Evolutionary conservation across 1,140 invertebrate genomes (phyloP).

Genomic region (Euglossa dilemma): DNA sequence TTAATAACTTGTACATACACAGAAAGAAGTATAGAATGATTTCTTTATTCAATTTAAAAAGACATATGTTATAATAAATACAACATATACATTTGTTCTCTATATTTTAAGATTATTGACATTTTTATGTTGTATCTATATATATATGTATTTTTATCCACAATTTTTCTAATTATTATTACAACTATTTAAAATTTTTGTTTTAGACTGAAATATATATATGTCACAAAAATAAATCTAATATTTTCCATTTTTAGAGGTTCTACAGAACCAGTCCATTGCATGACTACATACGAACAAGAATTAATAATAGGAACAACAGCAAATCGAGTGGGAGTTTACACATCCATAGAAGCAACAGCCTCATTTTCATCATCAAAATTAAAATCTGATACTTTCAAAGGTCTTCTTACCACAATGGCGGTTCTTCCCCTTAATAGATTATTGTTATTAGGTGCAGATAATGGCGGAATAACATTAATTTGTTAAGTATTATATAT

Average conservation of each 20-base stretch:
- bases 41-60: too few relatives aligned
- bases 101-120: too few relatives aligned
- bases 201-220: background rate
- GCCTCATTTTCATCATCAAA: slow-evolving; percentile 92
- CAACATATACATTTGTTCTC: too few relatives aligned
- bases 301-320: slow-evolving; percentile 92
- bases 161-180: too few relatives aligned
- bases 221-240: slow-evolving; percentile 1
- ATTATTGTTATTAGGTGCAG: slow-evolving; percentile 93
- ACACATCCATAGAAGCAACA: slow-evolving; percentile 88
- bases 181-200: background rate
- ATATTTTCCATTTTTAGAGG: slow-evolving; percentile 83
- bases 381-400: slow-evolving; percentile 93
- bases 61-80: too few relatives aligned
- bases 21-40: too few relatives aligned
- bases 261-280: slow-evolving; percentile 94
- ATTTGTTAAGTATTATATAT: slow-evolving; percentile 85
- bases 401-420: slow-evolving; percentile 95
- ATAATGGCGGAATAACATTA: slow-evolving; percentile 93
- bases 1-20: too few relatives aligned
- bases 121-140: too few relatives aligned
- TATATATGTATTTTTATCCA: too few relatives aligned
- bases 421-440: slow-evolving; percentile 94
- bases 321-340: slow-evolving; percentile 95
- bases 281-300: slow-evolving; percentile 88